Base-by-base conservation (phyloP, 2,113 vertebrate species). In the Siphamia tubifer region DNA sequence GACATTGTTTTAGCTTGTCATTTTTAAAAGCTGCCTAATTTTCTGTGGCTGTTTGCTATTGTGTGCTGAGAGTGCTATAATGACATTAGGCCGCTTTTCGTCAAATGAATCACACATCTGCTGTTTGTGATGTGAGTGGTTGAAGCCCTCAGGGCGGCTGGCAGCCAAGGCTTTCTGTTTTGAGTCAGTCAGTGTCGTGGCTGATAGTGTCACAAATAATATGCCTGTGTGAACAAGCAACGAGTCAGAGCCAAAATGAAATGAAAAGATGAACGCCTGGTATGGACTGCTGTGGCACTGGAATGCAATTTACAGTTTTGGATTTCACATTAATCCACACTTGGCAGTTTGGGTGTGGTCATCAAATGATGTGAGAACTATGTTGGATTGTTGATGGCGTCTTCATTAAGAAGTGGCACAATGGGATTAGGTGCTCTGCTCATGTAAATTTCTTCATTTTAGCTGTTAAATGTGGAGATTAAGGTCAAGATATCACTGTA, bases 81-180 rank as follows among this genome's bases (percentile, higher is more conserved):
- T 40, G 58, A 57, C 66, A 72, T 55, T 24, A 63, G 49, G 47
- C 32, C 32, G 24, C 49, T 72, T 69, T 58, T 54, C 56, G 56
- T 53, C 63, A 60, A 16, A 72, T 78, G 64, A 84, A 64, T 83
- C 68, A 77, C 74, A 64, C 39, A 61, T 74, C 68, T 88, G 74
- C 49, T 45, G 43, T 75, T 76, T 43, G 67, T 53, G 68, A 55
- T 36, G 16, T 9, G 57, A 71, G 47, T 35, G 65, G 38, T 40
- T 16, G 58, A n/a, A 57, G 58, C 49, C 45, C 38, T 17, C 23
- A 1, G n/a, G 69, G 66, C 17, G 8, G 35, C 74, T 25, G 45
- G 12, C 7, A 58, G 61, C 61, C 57, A 44, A 58, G 66, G 32
- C 40, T 43, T 25, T 73, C 70, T 57, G 65, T 68, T 71, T 57